phyloP scores from a whole-genome alignment of 2,113 vertebrate species.

The Paradoxurus hermaphroditus region DNA sequence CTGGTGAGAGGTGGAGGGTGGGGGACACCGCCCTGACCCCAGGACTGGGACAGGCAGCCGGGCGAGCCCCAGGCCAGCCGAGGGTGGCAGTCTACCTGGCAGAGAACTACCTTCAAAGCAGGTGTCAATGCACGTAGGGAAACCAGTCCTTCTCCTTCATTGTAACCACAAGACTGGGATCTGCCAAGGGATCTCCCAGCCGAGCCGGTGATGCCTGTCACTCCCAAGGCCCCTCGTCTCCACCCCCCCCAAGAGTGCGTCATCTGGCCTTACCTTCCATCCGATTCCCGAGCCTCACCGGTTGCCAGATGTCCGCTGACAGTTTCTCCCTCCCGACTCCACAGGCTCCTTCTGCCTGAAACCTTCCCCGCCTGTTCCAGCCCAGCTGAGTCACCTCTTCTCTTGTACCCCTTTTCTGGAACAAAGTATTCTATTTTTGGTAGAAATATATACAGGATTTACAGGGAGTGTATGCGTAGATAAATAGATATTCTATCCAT shows the following conservation, averaged over 20 bases:
- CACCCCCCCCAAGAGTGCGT: accelerated
- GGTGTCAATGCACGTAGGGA: background rate
- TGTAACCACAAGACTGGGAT: background rate
- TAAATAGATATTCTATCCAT: too few species aligned
- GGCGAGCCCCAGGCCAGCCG: background rate
- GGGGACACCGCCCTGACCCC: background rate
- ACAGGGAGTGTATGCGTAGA: accelerated
- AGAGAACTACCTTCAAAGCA: background rate
- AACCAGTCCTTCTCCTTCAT: background rate
- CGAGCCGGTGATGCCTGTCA: background rate
- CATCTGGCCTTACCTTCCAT: background rate
- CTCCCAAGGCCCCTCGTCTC: background rate
- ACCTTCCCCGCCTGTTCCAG: background rate
- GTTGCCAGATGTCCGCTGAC: accelerated
- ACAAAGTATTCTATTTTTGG: background rate
- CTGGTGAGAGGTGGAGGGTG: background rate
- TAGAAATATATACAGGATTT: background rate
- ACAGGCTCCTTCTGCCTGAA: background rate
- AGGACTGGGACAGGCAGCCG: accelerated
- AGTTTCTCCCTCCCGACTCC: background rate
- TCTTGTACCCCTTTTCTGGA: background rate
- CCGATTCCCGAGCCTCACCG: accelerated
- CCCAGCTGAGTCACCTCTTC: too few species aligned
- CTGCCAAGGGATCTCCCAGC: background rate
- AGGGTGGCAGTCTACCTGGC: background rate